Base-by-base conservation (phyloP, 2,888 invertebrate species). In the Tipula confusa region DNA sequence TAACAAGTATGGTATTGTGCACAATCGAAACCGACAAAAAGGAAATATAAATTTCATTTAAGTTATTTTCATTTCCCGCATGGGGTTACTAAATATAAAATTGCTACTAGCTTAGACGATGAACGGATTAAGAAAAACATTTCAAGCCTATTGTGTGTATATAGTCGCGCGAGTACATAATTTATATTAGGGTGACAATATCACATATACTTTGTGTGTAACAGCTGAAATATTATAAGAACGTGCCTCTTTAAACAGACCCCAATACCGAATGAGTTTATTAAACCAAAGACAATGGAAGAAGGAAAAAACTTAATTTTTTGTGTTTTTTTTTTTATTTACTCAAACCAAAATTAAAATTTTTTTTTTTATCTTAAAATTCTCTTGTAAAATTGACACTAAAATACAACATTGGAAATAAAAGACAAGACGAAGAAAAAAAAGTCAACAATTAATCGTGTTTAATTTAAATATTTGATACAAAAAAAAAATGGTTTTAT, bases 381-480 rank as follows among this genome's bases (percentile, higher is more conserved):
- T 64, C 43, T n/a, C 64, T 64, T 64, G 64, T 64, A 64, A 9
- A 64, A 64, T 64, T 64, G 64, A 64, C 64, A 64, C 64, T 64
- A 64, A 9, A 24, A 64, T 24, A 64, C 64, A 64, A 64, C 11
- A 64, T 24, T 18, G 24, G 24, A 64, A 24, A 64, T 11, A 64
- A 64, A 24, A 64, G 64, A 64, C 24, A 24, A 64, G 64, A 64
- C 24, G 64, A 64, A 64, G 64, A 64, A 64, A 36, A n/a, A n/a
- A 64, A 64, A 64, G 64, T 64, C 64, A 64, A 64, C 64, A 64
- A 64, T 64, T 64, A 64, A 64, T 64, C 64, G 64, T 64, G 64
- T 64, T 64, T 64, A 64, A 64, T 64, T 64, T 64, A 64, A 64
- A 64, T 64, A 64, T 64, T 64, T 64, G 24, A 24, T 24, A 64